These are phyloP conservation scores for Hyperopisus bebe DNA, from an alignment of 2,113 vertebrate species.

Conservation along the genomic window DNA sequence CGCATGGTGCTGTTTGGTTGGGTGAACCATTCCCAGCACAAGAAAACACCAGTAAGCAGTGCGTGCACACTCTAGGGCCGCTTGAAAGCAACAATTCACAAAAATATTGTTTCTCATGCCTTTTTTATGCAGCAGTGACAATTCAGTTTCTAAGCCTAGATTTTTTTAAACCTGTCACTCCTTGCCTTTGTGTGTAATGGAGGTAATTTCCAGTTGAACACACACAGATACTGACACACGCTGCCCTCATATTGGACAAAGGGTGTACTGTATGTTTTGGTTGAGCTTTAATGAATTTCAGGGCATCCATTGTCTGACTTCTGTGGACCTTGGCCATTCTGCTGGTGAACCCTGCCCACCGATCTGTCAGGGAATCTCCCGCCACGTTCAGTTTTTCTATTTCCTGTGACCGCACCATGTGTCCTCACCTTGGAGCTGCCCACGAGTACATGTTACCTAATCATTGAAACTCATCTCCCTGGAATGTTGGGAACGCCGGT, in stretches of 20 bases:
- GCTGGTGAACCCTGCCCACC: background rate
- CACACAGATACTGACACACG: background rate
- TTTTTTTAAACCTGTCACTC: background rate
- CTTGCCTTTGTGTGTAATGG: background rate
- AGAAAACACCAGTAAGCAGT: background rate
- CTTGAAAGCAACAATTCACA: background rate
- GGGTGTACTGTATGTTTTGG: background rate
- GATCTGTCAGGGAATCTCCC: too few relatives aligned
- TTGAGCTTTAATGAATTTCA: background rate
- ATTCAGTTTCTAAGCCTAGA: slow-evolving; percentile 4
- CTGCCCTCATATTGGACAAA: background rate
- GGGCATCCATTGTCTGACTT: background rate
- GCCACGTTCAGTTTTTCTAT: background rate
- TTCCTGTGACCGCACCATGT: background rate
- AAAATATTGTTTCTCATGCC: background rate
- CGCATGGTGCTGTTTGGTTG: background rate
- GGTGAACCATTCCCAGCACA: background rate
- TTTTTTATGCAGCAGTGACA: background rate
- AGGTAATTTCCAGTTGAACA: background rate
- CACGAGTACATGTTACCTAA: background rate
- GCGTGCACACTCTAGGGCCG: background rate
- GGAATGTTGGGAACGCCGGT: background rate
- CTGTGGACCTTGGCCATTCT: background rate
- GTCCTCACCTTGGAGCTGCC: background rate
- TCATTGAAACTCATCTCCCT: background rate